Evolutionary conservation across 37 sponge, comb jelly and placozoan genomes (phyloP).

Genomic region (Halisarca cf. caerulea): DNA sequence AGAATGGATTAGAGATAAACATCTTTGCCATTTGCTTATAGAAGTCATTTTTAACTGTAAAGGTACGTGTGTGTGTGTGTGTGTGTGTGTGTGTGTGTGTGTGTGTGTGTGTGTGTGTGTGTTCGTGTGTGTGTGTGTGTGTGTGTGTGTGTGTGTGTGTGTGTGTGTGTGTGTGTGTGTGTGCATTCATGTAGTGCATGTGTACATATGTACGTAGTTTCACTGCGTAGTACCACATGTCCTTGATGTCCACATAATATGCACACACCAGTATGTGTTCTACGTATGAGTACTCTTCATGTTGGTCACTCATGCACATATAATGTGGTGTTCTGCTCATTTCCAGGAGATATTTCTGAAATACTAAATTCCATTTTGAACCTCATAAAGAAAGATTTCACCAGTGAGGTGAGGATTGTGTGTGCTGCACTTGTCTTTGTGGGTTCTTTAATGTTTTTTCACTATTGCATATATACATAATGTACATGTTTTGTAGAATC

Average conservation of each 20-base stretch:
- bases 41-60: conserved; percentile 8
- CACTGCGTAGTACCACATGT: no score
- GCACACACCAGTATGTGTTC: no score
- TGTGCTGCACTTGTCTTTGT: neutral
- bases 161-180: neutral
- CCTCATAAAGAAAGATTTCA: neutral
- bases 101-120: neutral
- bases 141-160: neutral
- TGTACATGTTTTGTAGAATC: neutral
- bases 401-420: neutral
- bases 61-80: neutral
- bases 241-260: no score
- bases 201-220: neutral
- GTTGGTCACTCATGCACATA: no score
- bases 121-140: no score
- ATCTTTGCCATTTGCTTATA: conserved; percentile 50
- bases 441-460: neutral
- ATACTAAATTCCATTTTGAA: neutral
- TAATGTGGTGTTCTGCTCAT: no score
- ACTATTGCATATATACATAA: neutral
- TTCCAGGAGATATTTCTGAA: neutral
- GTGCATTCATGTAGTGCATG: neutral
- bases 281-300: no score
- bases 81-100: neutral
- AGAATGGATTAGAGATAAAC: conserved; percentile 50